phyloP scores from a whole-genome alignment of 2,113 vertebrate species.

The Leuciscus idus region DNA sequence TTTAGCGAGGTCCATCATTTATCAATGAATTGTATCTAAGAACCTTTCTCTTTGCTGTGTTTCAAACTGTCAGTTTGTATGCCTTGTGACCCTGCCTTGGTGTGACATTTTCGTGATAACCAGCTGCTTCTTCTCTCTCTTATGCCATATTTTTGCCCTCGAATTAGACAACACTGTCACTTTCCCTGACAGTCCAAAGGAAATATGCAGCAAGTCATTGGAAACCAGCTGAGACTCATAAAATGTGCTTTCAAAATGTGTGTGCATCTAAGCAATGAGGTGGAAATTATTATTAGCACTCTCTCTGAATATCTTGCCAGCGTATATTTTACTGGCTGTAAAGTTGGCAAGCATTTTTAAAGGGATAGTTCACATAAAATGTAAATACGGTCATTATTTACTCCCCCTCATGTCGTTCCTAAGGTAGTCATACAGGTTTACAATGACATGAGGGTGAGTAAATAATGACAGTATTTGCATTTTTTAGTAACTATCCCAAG shows the following conservation, averaged over 20 bases:
- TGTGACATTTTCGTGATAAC: slow-evolving; percentile 13
- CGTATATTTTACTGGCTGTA: slow-evolving; percentile 35
- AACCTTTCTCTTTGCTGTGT: background rate
- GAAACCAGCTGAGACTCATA: slow-evolving; percentile 45
- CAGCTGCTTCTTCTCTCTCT: background rate
- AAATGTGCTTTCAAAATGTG: slow-evolving; percentile 21
- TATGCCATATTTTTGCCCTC: slow-evolving; percentile 14
- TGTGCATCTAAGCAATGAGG: slow-evolving; percentile 35
- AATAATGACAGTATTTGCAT: background rate
- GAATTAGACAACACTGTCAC: slow-evolving; percentile 6
- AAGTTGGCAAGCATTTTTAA: slow-evolving; percentile 18
- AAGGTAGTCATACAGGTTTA: no score
- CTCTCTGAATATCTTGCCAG: slow-evolving; percentile 45
- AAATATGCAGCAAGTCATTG: slow-evolving; percentile 27
- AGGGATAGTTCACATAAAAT: background rate
- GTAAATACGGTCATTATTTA: background rate
- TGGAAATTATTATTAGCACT: slow-evolving; percentile 53
- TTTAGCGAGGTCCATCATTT: background rate
- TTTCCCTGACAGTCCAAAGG: slow-evolving; percentile 24
- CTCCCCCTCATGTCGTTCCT: background rate
- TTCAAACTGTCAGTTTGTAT: background rate
- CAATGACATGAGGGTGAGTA: background rate
- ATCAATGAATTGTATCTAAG: background rate
- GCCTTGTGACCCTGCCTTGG: background rate
- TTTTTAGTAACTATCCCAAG: background rate